Evolutionary conservation across 2,888 invertebrate species (phyloP), one percentile per base, ranked within the genome.

Genomic region (Hirudinaria manillensis): DNA sequence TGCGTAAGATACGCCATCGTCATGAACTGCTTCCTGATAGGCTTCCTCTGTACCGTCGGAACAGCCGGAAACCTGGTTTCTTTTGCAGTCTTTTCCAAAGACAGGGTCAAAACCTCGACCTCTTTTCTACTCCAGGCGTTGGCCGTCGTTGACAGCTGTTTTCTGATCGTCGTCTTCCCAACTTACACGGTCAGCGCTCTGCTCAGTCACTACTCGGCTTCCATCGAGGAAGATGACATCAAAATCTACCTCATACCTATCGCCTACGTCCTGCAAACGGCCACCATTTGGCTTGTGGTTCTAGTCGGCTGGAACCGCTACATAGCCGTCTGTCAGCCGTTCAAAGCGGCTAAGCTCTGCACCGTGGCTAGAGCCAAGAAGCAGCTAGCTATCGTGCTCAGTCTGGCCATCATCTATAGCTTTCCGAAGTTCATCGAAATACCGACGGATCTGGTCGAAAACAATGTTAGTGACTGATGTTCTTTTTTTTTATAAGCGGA

Each of bases 81-180:
- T 21, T 79, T 77, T 66, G 53, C 74, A 34, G 79, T 79, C 29
- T 80, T 80, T 72, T 75, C 76, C 68, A 74, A 67, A 45, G 80
- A 80, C 77, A 78, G 77, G 27, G 74, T 79, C 72, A 80, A 80
- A 75, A 80, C 80, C 0, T 80, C 80, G 29, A 79, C 80, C 19
- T 77, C 79, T 16, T 79, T 80, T 68, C 76, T 80, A 53, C 79
- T 80, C 72, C 79, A 79, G 53, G 80, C 77, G 10, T 73, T 80
- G 27, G 74, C 79, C 65, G 61, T 79, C 67, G 77, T 79, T 24
- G 80, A 80, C 74, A 74, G 76, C 4, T 29, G 77, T 7, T 70
- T 80, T 53, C 75, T 80, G 68, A 38, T 80, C 36, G 36, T 74
- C 24, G 77, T 75, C 16, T 77, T 79, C 55, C 77, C 78, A 7